Conservation (phyloP, 2,797 vertebrate genomes). For the Spea hammondii region DNA sequence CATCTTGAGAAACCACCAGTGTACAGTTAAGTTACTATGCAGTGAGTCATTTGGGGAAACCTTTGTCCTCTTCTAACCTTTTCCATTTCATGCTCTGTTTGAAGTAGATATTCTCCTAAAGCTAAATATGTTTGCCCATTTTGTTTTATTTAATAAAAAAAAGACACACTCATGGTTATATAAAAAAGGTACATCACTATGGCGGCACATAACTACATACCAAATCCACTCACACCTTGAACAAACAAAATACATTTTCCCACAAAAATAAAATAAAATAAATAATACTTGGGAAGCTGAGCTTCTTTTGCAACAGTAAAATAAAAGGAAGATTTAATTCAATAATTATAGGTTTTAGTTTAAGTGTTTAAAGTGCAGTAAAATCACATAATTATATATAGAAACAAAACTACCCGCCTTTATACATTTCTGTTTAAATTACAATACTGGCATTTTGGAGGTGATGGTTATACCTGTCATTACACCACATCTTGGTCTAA, state of each 20-base stretch:
- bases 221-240: conserved; percentile 45
- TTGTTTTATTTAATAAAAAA: conserved; percentile 37
- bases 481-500: too few species aligned
- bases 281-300: not conserved
- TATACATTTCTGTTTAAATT: too few species aligned
- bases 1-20: conserved; percentile 34
- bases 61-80: conserved; percentile 51
- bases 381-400: too few species aligned
- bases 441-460: too few species aligned
- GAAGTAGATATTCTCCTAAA: conserved; percentile 33
- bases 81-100: conserved; percentile 47
- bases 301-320: not conserved
- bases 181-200: conserved; percentile 44
- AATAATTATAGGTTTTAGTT: too few species aligned
- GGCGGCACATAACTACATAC: conserved; percentile 36
- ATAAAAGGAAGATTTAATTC: too few species aligned
- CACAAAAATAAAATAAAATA: conserved; percentile 21
- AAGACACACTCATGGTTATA: conserved; percentile 30
- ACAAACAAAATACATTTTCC: conserved; percentile 49
- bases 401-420: too few species aligned
- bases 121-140: conserved; percentile 45
- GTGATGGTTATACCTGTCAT: too few species aligned
- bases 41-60: conserved; percentile 44
- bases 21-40: conserved; percentile 30
- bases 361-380: too few species aligned